Base-by-base conservation (phyloP, 1,140 invertebrate species). In the Achroia grisella region DNA sequence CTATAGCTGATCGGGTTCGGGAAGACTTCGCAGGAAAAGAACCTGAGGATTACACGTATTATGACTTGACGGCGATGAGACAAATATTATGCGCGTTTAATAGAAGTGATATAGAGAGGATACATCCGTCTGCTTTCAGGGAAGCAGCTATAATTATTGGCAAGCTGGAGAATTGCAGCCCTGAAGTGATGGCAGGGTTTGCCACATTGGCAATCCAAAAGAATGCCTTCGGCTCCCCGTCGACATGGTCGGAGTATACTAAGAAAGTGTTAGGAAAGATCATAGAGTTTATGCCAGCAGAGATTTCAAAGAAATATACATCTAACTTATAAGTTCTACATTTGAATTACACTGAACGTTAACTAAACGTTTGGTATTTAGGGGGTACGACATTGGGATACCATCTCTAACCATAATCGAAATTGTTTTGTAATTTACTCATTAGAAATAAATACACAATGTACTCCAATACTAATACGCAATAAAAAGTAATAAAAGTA, bases 71-170 rank as follows among this genome's bases (percentile, higher is more conserved):
- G 28, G 83, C 84, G 1, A 50, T 89, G 6, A 56, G 71, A 45
- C 80, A 88, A 51, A 85, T 89, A 29, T 41, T 89, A 3, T 89
- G 88, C 48, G 79, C 67, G 5, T 87, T 87, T 39, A 86, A 88
- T 15, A 57, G 53, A 11, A 76, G 71, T 29, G 77, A 84, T 39
- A 87, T 88, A 29, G 56, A 63, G 8, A 66, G 68, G 23, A 88
- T 89, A 31, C 83, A 86, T 49, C 72, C 87, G 1, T 48, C 70
- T 23, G 75, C 81, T 0, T 89, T 86, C 40, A 86, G 63, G 56
- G 85, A 84, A 47, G 76, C 86, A 5, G 76, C 86, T 1, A 11
- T 47, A 0, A 39, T 70, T 1, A 65, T 88, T 17, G 71, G 79
- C 10, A 75, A 71, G 10, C 37, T 88, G 11, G 58, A 68, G 27